Conservation (phyloP, 1,140 invertebrate species). For the Bombyx mandarina region DNA sequence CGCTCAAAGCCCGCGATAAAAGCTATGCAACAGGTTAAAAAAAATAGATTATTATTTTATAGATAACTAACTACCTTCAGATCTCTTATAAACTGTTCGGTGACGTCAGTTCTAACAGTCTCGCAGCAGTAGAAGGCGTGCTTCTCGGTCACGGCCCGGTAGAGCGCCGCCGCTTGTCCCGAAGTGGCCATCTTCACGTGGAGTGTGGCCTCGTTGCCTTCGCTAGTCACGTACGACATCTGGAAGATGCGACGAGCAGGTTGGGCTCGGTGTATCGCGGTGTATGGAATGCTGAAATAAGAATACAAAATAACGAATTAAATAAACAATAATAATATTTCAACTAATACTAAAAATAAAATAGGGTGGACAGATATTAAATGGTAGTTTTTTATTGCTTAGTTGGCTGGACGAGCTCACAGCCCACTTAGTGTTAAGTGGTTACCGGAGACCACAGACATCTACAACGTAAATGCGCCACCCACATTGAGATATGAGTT, state of each 20-base stretch:
- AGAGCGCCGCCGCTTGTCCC: constrained; percentile 83
- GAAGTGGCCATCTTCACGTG: constrained; percentile 86
- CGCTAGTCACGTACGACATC: constrained; percentile 79
- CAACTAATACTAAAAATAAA: neutral
- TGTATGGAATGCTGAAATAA: constrained; percentile 83
- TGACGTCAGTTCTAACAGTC: constrained; percentile 88
- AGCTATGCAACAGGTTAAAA: too few relatives aligned
- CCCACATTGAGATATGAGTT: too few relatives aligned
- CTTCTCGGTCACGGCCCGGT: constrained; percentile 90
- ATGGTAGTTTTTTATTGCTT: too few relatives aligned
- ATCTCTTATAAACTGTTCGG: constrained; percentile 89
- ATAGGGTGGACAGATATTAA: too few relatives aligned
- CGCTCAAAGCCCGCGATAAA: too few relatives aligned
- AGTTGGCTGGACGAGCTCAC: too few relatives aligned
- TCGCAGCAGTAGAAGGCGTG: constrained; percentile 94
- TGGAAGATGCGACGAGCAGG: constrained; percentile 82
- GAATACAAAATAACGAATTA: neutral
- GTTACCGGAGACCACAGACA: too few relatives aligned
- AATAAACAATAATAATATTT: neutral
- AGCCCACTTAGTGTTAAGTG: too few relatives aligned
- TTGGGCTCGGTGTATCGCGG: constrained; percentile 85
- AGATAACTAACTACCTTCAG: constrained; percentile 75
- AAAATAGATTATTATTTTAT: too few relatives aligned
- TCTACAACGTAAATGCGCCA: too few relatives aligned
- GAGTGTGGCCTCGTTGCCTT: constrained; percentile 78